Conservation (phyloP, 1,140 invertebrate genomes). For the Cotesia glomerata region DNA sequence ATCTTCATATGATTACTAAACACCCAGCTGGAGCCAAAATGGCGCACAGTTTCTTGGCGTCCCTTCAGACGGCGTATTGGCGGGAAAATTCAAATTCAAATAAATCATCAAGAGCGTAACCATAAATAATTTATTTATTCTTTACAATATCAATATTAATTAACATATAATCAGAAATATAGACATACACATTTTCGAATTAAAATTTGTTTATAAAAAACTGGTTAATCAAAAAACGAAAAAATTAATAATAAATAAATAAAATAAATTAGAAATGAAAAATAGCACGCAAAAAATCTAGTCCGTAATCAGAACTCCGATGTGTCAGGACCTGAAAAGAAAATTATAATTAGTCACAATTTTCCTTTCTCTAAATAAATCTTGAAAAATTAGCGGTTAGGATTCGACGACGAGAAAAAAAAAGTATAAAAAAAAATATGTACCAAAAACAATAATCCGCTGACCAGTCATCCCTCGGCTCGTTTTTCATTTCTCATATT, state of each 20-base stretch:
- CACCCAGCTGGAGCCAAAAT: no score
- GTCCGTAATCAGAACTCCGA: conserved; percentile 49
- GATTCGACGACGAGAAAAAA: not conserved
- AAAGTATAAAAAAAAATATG: not conserved
- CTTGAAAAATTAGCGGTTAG: conserved; percentile 8
- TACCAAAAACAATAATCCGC: conserved; percentile 13
- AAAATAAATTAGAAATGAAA: conserved; percentile 6
- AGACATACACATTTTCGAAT: no score
- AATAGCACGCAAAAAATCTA: conserved; percentile 7
- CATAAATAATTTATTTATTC: no score
- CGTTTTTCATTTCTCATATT: no score
- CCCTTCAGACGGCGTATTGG: no score
- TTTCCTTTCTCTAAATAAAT: no score
- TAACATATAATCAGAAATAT: not conserved
- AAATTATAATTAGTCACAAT: conserved; percentile 16
- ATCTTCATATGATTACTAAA: no score
- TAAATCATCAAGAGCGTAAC: no score
- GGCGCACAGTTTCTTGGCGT: no score
- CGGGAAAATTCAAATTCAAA: not conserved
- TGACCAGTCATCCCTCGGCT: not conserved
- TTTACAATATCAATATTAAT: no score
- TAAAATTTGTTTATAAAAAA: not conserved
- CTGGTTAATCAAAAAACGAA: not conserved
- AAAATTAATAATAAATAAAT: conserved; percentile 26
- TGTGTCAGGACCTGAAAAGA: conserved; percentile 52